Base-by-base conservation (phyloP, 2,113 vertebrate genomes). In the Chauna torquata region DNA sequence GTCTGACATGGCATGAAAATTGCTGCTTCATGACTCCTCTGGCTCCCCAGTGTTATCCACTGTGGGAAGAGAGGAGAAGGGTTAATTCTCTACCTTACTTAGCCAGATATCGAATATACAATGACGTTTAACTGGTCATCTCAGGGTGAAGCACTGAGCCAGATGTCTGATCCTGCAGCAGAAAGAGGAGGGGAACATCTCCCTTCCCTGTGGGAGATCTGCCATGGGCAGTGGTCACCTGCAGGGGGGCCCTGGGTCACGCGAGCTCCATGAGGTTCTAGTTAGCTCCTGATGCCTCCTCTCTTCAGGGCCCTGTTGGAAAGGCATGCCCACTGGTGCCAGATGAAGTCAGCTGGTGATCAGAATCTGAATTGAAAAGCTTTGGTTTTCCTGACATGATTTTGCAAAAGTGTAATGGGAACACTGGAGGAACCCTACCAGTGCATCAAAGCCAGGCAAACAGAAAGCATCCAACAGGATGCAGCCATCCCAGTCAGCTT, bases 161-260 rank as follows among this genome's bases (percentile, higher is more conserved):
- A 7, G 6, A 2, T 0, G 0, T 22, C 83, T 65, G 61, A 47
- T 22, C 11, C 18, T 64, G 19, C 20, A 64, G 30, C 28, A 88
- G 57, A 85, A 84, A 24, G 30, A 52, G 15, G 9, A 79, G 13
- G 2, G 11, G 11, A 71, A 20, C 8, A 47, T 27, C 30, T 74
- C 20, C 57, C 30, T 44, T 27, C n/a, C 10, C 8, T 58, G 27
- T 23, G 27, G 34, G 44, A 90, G 12, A 71, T 25, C 9, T 71
- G 34, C 45, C 22, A 50, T 11, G 28, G 27, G 40, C 36, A 86
- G 13, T 34, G 59, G n/a, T 45, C 62, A 86, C 40, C 40, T 74
- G 6, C 24, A 16, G 0, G 1, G 7, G 3, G 4, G 1, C 23
- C 18, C 16, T 49, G 34, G 15, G 16, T 79, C 24, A 68, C 45